phyloP scores from a whole-genome alignment of 2,888 invertebrate genomes.

The Oegoconia quadripuncta region DNA sequence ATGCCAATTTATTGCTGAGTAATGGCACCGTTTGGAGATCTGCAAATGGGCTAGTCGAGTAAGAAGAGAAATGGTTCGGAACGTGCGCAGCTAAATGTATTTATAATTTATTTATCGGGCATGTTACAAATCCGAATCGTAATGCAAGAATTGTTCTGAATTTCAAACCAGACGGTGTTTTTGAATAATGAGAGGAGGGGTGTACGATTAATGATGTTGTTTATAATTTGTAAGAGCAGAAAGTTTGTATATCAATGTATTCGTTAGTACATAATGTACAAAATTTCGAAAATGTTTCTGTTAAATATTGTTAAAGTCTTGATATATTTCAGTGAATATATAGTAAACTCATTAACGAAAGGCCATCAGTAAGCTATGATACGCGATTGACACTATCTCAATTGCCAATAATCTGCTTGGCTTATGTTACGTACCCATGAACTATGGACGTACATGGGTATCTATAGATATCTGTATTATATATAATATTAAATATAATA shows the following conservation, averaged over 20 bases:
- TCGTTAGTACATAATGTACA: too few species aligned
- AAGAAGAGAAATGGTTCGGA: constrained; percentile 74
- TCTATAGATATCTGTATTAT: too few species aligned
- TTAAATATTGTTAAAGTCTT: too few species aligned
- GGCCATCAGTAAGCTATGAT: too few species aligned
- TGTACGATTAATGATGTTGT: constrained; percentile 11
- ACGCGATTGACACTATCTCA: too few species aligned
- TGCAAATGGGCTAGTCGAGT: constrained; percentile 75
- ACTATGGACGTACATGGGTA: too few species aligned
- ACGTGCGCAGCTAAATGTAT: constrained; percentile 72
- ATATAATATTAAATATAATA: too few species aligned
- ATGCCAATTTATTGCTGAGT: constrained; percentile 79
- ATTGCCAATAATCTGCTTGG: too few species aligned
- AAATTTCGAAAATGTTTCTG: too few species aligned
- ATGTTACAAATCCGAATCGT: constrained; percentile 66
- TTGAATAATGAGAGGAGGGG: constrained; percentile 39
- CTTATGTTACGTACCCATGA: neutral
- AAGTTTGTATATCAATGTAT: too few species aligned
- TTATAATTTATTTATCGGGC: constrained; percentile 74
- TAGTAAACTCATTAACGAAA: too few species aligned
- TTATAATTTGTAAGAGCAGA: constrained; percentile 5
- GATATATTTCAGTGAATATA: too few species aligned
- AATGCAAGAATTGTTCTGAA: constrained; percentile 51
- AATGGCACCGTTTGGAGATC: constrained; percentile 76
- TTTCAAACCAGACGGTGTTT: constrained; percentile 28